Evolutionary conservation across 2,113 vertebrate genomes (phyloP), one percentile per base, ranked within the genome.

Genomic region (Coptodon rendalli): DNA sequence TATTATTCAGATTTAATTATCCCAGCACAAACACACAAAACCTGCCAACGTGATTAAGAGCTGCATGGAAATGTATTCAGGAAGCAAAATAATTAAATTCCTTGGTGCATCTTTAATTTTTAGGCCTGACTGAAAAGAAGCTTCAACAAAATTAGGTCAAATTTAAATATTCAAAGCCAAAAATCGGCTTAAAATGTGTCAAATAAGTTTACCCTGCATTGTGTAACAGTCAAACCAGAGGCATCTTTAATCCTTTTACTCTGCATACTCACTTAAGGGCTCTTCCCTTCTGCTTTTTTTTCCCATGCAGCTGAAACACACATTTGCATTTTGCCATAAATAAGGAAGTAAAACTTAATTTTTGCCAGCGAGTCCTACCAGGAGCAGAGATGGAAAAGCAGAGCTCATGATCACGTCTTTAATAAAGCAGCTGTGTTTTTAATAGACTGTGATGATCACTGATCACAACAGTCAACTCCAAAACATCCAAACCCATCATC

Each of bases 311-410:
- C 73, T 78, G 24, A 78, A 53, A 14, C 6, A 27, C 71, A 87
- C 61, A 87, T 92, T 84, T 90, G 54, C 87, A 92, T 85, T 29
- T 3, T 48, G 45, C 12, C 34, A 53, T 31, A 89, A 91, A 90
- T 54, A 83, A 52, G 19, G 11, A 50, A 29, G n/a, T 53, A 5
- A 68, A 48, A 59, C 16, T 52, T 34, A 29, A 17, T 71, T 68
- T 63, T 79, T 71, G 61, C 81, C 56, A 73, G 29, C 6, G 16
- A 22, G 14, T 81, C 24, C 24, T 81, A 50, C 27, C 10, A 7
- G 27, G 73, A 34, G 10, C 54, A 81, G 54, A 81, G 22, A 81
- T 19, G 36, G 45, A 13, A 78, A 34, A 52, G 27, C 27, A 19
- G 24, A 12, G 43, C 71, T 78, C 71, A 78, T 78, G 34, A 68